Base-by-base conservation (phyloP, 2,797 vertebrate genomes). In the Xiphophorus birchmanni region DNA sequence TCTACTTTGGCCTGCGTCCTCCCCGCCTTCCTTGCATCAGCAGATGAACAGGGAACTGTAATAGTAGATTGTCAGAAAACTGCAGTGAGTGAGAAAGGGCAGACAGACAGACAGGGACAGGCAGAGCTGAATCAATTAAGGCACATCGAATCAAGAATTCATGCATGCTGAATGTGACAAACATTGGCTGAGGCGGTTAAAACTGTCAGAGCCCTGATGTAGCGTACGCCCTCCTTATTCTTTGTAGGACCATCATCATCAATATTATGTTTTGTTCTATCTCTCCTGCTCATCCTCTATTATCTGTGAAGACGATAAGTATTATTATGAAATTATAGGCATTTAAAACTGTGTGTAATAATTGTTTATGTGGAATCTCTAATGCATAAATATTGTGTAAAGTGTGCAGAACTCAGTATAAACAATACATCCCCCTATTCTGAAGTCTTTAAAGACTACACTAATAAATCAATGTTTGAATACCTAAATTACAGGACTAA, bases 111-210 rank as follows among this genome's bases (percentile, higher is more conserved):
- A 95, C 94, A 89, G 94, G 95, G 92, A 95, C 93, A 95, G 94
- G 81, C 94, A 96, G 96, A 96, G 95, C 95, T 95, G 96, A 98
- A 97, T 97, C 97, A 97, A 97, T 98, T 97, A 97, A 96, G 96
- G 94, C 97, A 96, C 96, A 97, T 98, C 97, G 96, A 97, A 98
- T 98, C 96, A 96, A 96, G 95, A 97, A 96, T 97, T 97, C 97
- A 97, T 97, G 97, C 96, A 94, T 94, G 95, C 95, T 95, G 95
- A 96, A 97, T 97, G 96, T 96, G 97, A 97, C 97, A 97, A 97
- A 97, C 97, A 97, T 94, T 93, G 87, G 90, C 95, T 95, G 94
- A 95, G 90, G 92, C 91, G 84, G 82, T 92, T 93, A 88, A 91
- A 94, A 84, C 81, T 90, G 94, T 86, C 89, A 82, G 84, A 76